Conservation (phyloP, 1,140 invertebrate genomes). For the Zophobas morio region DNA sequence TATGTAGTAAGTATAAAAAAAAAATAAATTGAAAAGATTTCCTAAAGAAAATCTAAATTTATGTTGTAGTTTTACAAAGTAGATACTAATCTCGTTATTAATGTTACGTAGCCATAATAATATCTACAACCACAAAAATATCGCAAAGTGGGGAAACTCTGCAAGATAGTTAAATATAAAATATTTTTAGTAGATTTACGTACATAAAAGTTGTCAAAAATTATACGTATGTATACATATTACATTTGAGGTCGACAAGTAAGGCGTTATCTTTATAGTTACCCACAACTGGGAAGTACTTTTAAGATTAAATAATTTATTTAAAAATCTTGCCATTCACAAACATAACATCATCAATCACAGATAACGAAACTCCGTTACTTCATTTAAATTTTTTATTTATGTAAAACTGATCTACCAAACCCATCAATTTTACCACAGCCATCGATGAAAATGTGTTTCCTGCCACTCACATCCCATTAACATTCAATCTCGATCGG, state of each 20-base stretch:
- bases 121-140: not conserved
- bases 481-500: not conserved
- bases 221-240: no score
- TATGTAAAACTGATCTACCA: not conserved
- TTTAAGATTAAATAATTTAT: conserved; percentile 20
- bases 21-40: no score
- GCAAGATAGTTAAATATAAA: no score
- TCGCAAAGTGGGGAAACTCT: no score
- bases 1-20: no score
- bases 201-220: no score
- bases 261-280: not conserved
- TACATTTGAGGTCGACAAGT: not conserved
- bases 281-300: not conserved
- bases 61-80: no score
- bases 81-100: not conserved
- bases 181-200: not conserved
- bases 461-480: not conserved
- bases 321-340: not conserved
- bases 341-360: not conserved
- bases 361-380: conserved; percentile 14
- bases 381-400: not conserved
- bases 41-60: no score
- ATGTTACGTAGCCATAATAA: not conserved
- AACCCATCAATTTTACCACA: not conserved
- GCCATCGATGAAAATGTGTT: no score